A percentile compares a stretch with the other conserved stretches of the same genome.
Evolutionary conservation across 2,797 vertebrate genomes (phyloP).

Genomic region (Epinephelus awoara): DNA sequence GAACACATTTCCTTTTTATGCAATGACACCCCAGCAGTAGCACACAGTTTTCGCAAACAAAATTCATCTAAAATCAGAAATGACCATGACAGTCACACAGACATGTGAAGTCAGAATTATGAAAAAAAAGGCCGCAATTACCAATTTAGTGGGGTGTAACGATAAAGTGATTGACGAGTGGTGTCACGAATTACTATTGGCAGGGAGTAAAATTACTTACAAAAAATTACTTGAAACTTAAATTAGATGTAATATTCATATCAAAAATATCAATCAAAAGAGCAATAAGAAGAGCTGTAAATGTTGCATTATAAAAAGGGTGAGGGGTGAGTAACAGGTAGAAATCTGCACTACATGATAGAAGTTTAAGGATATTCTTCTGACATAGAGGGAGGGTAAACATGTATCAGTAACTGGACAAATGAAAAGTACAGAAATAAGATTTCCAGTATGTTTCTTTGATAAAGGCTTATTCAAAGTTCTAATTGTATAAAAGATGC

Average conservation of each 20-base stretch:
- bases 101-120: too few relatives aligned
- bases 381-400: conserved; percentile 20
- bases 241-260: not conserved
- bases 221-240: too few relatives aligned
- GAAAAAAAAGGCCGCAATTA: too few relatives aligned
- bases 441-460: conserved; percentile 72
- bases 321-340: not conserved
- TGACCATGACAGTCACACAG: not conserved
- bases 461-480: conserved; percentile 76
- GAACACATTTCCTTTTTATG: not conserved
- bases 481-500: conserved; percentile 77
- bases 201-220: too few relatives aligned
- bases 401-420: conserved; percentile 58
- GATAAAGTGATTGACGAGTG: too few relatives aligned
- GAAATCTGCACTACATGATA: not conserved
- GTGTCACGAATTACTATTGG: too few relatives aligned
- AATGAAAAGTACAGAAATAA: conserved; percentile 66
- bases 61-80: not conserved
- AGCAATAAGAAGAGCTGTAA: not conserved
- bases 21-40: too few relatives aligned
- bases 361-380: conserved; percentile 11
- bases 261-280: not conserved
- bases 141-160: too few relatives aligned
- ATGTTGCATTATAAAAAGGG: too few relatives aligned
- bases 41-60: too few relatives aligned